These are phyloP conservation scores for Pygoscelis adeliae DNA, from an alignment of 2,113 vertebrate species.

Conservation along the genomic window DNA sequence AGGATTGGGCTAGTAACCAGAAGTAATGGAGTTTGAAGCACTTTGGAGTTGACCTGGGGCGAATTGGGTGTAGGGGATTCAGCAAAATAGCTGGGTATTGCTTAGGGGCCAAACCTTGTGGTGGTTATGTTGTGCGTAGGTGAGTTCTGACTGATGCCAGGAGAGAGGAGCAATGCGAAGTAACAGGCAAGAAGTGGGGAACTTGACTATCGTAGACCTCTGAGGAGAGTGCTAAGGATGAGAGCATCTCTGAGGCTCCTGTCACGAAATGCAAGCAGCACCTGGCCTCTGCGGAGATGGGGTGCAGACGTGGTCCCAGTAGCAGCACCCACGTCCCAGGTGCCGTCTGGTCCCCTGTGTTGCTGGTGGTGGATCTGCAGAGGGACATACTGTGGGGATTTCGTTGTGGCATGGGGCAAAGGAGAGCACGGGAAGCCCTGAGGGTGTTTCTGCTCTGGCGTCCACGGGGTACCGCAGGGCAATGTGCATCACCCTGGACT, in stretches of 20 bases:
- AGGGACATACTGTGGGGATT: background rate
- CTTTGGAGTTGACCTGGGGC: background rate
- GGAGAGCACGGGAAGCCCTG: background rate
- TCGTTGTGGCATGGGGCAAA: background rate
- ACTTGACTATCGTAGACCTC: background rate
- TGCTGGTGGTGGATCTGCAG: background rate
- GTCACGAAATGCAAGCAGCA: background rate
- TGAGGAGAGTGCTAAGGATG: rapidly evolving
- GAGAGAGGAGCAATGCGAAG: background rate
- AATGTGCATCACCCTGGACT: background rate
- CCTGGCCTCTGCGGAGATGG: background rate
- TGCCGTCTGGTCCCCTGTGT: background rate
- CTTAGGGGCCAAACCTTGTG: background rate
- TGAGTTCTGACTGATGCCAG: background rate
- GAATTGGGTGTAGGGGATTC: background rate
- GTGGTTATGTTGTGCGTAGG: background rate
- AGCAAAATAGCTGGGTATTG: background rate
- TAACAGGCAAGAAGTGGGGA: background rate
- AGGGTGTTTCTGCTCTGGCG: background rate
- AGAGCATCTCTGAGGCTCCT: background rate
- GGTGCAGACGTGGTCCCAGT: rapidly evolving
- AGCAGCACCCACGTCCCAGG: background rate
- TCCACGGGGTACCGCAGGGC: rapidly evolving
- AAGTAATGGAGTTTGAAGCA: background rate
- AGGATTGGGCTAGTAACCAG: background rate